phyloP scores from a whole-genome alignment of 2,888 invertebrate genomes.

The Autographa gamma region DNA sequence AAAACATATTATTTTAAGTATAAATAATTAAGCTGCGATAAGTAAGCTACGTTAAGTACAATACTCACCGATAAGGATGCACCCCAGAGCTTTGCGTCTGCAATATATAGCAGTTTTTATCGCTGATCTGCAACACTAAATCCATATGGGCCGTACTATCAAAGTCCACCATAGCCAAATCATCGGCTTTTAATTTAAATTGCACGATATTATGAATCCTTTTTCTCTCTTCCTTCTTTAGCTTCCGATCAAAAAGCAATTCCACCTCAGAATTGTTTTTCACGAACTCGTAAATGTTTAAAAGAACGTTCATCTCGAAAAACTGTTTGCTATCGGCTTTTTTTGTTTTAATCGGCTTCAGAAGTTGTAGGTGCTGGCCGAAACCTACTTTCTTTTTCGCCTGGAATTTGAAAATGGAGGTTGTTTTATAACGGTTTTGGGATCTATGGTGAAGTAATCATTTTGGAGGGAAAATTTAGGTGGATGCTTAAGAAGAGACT shows the following conservation, averaged over 20 bases:
- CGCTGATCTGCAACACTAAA: slow-evolving; percentile 62
- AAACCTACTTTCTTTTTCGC: slow-evolving; percentile 59
- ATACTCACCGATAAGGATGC: slow-evolving; percentile 64
- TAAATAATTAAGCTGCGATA: too few species aligned
- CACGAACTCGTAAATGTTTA: slow-evolving; percentile 70
- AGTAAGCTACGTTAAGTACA: too few species aligned
- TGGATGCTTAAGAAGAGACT: too few species aligned
- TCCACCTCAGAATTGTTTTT: slow-evolving; percentile 68
- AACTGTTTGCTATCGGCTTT: slow-evolving; percentile 24
- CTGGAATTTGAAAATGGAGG: slow-evolving; percentile 42
- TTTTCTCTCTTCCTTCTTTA: slow-evolving; percentile 64
- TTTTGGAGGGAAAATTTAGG: not conserved
- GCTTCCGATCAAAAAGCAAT: slow-evolving; percentile 64
- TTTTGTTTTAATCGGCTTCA: slow-evolving; percentile 18
- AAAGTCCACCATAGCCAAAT: slow-evolving; percentile 30
- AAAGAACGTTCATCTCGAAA: slow-evolving; percentile 65
- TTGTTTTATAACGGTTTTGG: too few species aligned
- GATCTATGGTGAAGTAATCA: not conserved
- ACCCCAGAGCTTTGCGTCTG: slow-evolving; percentile 66
- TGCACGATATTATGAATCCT: slow-evolving; percentile 62
- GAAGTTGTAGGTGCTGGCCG: slow-evolving; percentile 47
- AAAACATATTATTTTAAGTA: too few species aligned
- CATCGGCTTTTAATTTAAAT: slow-evolving; percentile 45
- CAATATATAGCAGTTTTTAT: slow-evolving; percentile 63
- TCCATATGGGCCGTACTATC: slow-evolving; percentile 53